Evolutionary conservation across 1,140 invertebrate genomes (phyloP).

Genomic region (Brachionus calyciflorus): DNA sequence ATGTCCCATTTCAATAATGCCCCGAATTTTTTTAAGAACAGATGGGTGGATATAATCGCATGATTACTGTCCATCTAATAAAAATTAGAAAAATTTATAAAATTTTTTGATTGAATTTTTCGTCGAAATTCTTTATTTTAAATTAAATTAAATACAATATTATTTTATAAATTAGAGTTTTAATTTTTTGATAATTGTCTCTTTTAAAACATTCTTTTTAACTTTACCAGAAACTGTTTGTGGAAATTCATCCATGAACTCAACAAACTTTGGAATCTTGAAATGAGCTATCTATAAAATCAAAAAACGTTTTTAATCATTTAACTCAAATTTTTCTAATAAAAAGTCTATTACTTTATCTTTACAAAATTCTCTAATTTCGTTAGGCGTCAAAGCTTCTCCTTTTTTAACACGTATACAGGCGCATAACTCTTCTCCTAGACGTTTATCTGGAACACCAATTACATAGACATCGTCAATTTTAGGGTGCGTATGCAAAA

Average conservation of each 20-base stretch:
- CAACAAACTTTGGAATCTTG: constrained; percentile 76
- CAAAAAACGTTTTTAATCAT: constrained; percentile 68
- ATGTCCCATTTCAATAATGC: too few species aligned
- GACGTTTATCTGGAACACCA: constrained; percentile 69
- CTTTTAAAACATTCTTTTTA: constrained; percentile 69
- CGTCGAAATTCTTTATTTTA: not conserved
- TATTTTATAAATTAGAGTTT: too few species aligned
- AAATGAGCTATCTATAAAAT: constrained; percentile 72
- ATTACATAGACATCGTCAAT: constrained; percentile 59
- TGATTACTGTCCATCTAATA: too few species aligned
- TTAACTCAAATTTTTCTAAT: not conserved
- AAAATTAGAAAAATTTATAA: too few species aligned
- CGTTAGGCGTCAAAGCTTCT: constrained; percentile 58
- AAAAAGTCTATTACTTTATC: not conserved
- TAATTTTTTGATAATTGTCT: constrained; percentile 51
- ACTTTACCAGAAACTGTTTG: constrained; percentile 80
- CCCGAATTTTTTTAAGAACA: too few species aligned
- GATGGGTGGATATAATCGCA: too few species aligned
- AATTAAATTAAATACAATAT: not conserved
- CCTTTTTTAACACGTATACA: constrained; percentile 67
- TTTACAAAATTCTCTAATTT: constrained; percentile 27
- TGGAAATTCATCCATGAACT: constrained; percentile 71
- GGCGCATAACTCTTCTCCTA: constrained; percentile 81
- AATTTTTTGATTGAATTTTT: too few species aligned
- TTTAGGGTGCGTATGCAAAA: constrained; percentile 72